A percentile compares a stretch with the other conserved stretches of the same genome.
phyloP scores from a whole-genome alignment of 2,113 vertebrate genomes.

The Syrrhaptes paradoxus region DNA sequence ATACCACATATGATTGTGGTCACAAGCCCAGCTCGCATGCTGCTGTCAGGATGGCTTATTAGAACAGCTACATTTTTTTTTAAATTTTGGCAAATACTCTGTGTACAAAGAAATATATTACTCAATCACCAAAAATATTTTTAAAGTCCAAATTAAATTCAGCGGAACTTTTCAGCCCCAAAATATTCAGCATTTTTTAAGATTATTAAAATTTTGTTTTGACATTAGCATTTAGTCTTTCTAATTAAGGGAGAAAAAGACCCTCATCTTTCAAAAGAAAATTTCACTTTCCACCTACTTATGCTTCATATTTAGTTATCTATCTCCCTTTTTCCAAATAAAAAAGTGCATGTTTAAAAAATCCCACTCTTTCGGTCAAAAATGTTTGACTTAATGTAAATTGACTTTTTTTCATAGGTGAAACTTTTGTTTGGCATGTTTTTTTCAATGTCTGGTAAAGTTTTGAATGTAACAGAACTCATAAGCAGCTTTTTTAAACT shows the following conservation, averaged over 20 bases:
- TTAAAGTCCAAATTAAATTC: neutral
- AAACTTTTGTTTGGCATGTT: neutral
- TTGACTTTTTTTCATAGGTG: neutral
- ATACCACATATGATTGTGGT: neutral
- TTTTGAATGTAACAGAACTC: neutral
- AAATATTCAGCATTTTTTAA: neutral
- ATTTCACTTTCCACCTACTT: neutral
- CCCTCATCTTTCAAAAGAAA: neutral
- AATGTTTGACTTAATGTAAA: neutral
- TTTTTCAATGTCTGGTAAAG: neutral
- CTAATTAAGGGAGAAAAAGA: neutral
- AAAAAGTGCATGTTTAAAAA: neutral
- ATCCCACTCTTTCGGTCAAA: neutral
- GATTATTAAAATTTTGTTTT: neutral
- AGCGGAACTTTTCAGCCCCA: neutral
- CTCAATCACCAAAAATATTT: neutral
- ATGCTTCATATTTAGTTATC: neutral
- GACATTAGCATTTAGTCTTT: neutral
- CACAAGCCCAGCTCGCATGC: neutral
- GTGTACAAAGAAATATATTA: neutral
- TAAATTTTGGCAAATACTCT: neutral
- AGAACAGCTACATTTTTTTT: neutral
- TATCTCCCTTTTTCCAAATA: neutral
- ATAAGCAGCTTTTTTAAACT: neutral
- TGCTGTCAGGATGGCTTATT: neutral